Evolutionary conservation across 2,888 invertebrate genomes (phyloP), one percentile per base, ranked within the genome.

Genomic region (Actias luna): DNA sequence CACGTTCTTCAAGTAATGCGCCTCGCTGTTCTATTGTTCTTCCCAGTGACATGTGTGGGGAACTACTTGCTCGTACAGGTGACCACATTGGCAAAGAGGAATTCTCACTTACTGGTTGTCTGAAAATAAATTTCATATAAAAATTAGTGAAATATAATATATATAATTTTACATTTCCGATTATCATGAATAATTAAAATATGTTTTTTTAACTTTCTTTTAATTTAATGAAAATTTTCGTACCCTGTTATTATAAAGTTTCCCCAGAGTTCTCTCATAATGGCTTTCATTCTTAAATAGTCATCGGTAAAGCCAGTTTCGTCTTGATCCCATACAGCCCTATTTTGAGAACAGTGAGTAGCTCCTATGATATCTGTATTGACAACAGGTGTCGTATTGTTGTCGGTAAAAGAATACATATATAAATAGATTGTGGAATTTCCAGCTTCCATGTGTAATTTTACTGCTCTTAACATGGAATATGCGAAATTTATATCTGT

Each of bases 401-500:
- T 60, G 27, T 72, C 66, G 0, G 64, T 62, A 66, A 70, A 75
- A 5, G 73, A 69, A 63, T 73, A 76, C 18, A 72, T 68, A 46
- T 75, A 73, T 16, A 76, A 63, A 59, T 70, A 75, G 62, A 76
- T 70, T 35, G 69, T 61, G 52, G 73, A 50, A 62, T 78, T 70
- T 5, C 75, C 78, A 18, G 69, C 65, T 36, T 39, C 63, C 25
- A 46, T 52, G 10, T 75, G 72, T 14, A 75, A 18, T 55, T 69
- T 74, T 2, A 72, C 64, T 3, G 77, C 67, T 50, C 73, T 67
- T 7, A 79, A 55, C 31, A 69, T 73, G 0, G 74, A 61, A 58
- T 71, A 75, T 5, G 62, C 67, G 60, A 80, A 77, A 0, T 72
- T 29, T 5, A 70, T 58, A 92, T 94, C 88, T 12, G 79, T 65